Evolutionary conservation across 2,113 vertebrate genomes (phyloP).

Genomic region (Aegypius monachus): DNA sequence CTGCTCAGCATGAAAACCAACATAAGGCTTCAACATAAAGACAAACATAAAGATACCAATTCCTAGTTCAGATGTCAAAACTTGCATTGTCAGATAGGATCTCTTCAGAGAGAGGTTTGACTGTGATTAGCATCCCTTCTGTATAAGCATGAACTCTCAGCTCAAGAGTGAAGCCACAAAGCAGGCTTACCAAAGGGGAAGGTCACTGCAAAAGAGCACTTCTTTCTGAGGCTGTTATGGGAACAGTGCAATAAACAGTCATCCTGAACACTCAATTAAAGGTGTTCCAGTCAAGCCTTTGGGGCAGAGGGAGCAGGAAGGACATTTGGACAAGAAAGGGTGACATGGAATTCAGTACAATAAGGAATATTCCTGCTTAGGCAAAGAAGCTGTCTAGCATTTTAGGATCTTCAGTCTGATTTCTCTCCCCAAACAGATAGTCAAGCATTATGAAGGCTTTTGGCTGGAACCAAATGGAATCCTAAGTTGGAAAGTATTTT

Average conservation of each 20-base stretch:
- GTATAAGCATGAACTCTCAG: conserved; percentile 25
- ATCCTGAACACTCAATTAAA: conserved; percentile 16
- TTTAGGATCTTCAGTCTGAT: neutral
- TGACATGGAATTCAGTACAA: neutral
- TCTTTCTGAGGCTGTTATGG: conserved; percentile 64
- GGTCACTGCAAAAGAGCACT: conserved; percentile 35
- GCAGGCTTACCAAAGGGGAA: conserved; percentile 70
- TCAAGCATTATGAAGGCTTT: neutral
- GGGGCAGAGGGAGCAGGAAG: neutral
- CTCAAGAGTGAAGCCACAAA: conserved; percentile 42
- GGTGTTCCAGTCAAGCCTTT: conserved; percentile 37
- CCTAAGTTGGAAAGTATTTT: neutral
- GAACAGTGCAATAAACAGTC: conserved; percentile 76
- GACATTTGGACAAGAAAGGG: neutral
- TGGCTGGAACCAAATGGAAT: conserved; percentile 7
- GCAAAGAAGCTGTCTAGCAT: neutral
- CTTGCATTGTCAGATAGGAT: neutral
- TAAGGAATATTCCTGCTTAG: neutral
- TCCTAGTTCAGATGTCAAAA: neutral
- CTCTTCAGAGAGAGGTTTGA: neutral
- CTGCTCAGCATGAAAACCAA: neutral
- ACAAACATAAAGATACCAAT: neutral
- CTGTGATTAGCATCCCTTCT: conserved; percentile 18
- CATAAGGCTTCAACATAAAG: neutral
- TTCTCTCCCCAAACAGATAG: neutral